phyloP scores from a whole-genome alignment of 2,797 vertebrate genomes.

The Acestrorhynchus altus region DNA sequence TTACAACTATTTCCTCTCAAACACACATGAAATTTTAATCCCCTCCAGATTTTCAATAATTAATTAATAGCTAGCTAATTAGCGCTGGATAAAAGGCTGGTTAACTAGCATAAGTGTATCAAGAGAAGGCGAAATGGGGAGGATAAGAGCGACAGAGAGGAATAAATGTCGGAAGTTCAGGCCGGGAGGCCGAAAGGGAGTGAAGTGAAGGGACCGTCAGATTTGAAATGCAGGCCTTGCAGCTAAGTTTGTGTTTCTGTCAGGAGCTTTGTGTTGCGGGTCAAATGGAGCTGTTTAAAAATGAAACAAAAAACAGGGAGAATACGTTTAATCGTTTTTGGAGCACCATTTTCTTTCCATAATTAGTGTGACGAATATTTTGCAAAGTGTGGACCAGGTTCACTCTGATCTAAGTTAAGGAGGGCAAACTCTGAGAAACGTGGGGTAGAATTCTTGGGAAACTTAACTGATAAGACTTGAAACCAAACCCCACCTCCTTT shows the following conservation, averaged over 20 bases:
- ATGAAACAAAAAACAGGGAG: too few species aligned
- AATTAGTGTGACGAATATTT: too few species aligned
- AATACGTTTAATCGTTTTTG: too few species aligned
- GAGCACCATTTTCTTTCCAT: too few species aligned
- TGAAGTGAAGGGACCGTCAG: conserved; percentile 50
- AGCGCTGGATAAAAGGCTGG: conserved; percentile 74
- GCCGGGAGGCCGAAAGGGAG: conserved; percentile 47
- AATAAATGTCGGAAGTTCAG: conserved; percentile 13
- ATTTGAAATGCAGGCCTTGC: conserved; percentile 11
- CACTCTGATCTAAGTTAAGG: too few species aligned
- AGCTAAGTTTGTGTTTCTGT: neutral
- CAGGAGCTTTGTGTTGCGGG: too few species aligned
- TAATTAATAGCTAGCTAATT: conserved; percentile 83
- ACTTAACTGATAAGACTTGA: too few species aligned
- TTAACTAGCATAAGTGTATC: conserved; percentile 78
- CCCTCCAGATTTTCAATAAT: conserved; percentile 77
- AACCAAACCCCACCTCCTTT: too few species aligned
- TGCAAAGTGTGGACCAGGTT: too few species aligned
- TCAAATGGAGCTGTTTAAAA: too few species aligned
- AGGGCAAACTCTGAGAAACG: too few species aligned
- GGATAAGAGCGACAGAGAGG: conserved; percentile 24
- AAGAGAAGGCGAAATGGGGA: conserved; percentile 58
- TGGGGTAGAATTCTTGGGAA: too few species aligned
- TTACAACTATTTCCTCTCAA: conserved; percentile 76
- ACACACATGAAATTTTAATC: conserved; percentile 80